Percentiles rank a stretch among this genome's conserved stretches.
Conservation (phyloP, 2,113 vertebrate species). For the Lophius piscatorius region DNA sequence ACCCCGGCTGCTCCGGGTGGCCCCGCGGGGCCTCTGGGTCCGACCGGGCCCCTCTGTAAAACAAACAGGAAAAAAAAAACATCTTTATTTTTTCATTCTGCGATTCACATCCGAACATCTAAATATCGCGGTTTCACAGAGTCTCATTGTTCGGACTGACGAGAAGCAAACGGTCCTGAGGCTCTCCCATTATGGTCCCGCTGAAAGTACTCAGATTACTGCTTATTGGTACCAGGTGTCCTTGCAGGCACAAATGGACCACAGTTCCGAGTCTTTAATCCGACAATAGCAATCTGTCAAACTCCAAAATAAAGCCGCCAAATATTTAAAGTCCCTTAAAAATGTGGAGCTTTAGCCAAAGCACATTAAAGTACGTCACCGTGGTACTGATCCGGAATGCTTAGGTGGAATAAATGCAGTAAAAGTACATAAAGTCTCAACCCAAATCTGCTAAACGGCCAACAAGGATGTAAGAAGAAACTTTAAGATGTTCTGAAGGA, state of each 20-base stretch:
- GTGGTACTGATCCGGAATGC: neutral
- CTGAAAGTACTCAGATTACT: conserved; percentile 41
- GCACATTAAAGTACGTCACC: neutral
- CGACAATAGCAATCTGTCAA: neutral
- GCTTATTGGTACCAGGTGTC: conserved; percentile 26
- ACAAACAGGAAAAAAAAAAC: conserved; percentile 52
- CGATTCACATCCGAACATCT: conserved; percentile 36
- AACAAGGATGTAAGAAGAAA: too few species aligned
- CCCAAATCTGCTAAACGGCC: neutral
- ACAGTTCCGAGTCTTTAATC: neutral
- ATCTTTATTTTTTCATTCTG: conserved; percentile 15
- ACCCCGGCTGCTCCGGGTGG: conserved; percentile 87
- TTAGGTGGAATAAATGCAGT: neutral
- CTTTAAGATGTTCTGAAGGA: too few species aligned
- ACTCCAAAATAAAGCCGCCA: neutral
- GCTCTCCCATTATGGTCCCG: conserved; percentile 31
- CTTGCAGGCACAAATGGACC: neutral
- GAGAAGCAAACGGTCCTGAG: conserved; percentile 47
- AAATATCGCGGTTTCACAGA: conserved; percentile 50
- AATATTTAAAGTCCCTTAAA: neutral
- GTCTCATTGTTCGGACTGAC: conserved; percentile 50
- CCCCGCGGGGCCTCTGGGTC: conserved; percentile 84
- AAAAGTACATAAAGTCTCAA: neutral
- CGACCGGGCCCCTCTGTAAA: conserved; percentile 86
- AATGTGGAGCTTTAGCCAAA: neutral